A percentile compares a stretch with the other conserved stretches of the same genome.
Conservation (phyloP, 2,888 invertebrate species). For the Dasysyrphus albostriatus region DNA sequence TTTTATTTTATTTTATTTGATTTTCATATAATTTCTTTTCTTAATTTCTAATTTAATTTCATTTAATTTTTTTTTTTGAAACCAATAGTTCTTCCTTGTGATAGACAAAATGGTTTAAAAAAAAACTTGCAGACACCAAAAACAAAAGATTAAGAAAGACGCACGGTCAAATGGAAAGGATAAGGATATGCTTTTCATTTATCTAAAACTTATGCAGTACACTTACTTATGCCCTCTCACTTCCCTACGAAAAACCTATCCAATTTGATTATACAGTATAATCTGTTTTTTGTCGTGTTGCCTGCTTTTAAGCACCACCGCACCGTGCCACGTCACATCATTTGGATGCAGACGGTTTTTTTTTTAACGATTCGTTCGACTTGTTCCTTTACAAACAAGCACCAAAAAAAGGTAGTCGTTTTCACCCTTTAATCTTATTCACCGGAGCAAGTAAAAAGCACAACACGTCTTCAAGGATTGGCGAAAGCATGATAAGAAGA, state of each 20-base stretch:
- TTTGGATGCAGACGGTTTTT: constrained; percentile 60
- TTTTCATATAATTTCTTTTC: too few relatives aligned
- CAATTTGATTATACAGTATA: constrained; percentile 72
- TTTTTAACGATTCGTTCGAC: constrained; percentile 10
- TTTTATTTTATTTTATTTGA: not conserved
- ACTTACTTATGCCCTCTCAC: constrained; percentile 13
- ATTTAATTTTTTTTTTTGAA: not conserved
- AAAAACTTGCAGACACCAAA: not conserved
- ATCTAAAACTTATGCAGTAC: constrained; percentile 8
- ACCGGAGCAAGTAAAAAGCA: constrained; percentile 26
- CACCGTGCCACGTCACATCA: constrained; percentile 47
- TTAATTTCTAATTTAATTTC: too few relatives aligned
- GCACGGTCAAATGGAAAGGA: constrained; percentile 49
- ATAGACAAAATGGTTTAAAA: not conserved
- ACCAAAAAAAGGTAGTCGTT: constrained; percentile 45
- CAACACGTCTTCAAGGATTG: constrained; percentile 52
- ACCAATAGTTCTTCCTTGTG: not conserved
- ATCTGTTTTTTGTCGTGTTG: constrained; percentile 65
- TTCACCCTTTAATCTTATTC: constrained; percentile 63
- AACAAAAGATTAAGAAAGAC: not conserved
- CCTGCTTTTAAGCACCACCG: constrained; percentile 65
- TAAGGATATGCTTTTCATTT: constrained; percentile 49
- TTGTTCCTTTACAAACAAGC: constrained; percentile 59
- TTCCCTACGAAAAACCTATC: constrained; percentile 29
- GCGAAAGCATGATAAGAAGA: constrained; percentile 49